These are phyloP conservation scores for Harmothoe impar DNA, from an alignment of 2,888 invertebrate genomes.

Conservation along the genomic window DNA sequence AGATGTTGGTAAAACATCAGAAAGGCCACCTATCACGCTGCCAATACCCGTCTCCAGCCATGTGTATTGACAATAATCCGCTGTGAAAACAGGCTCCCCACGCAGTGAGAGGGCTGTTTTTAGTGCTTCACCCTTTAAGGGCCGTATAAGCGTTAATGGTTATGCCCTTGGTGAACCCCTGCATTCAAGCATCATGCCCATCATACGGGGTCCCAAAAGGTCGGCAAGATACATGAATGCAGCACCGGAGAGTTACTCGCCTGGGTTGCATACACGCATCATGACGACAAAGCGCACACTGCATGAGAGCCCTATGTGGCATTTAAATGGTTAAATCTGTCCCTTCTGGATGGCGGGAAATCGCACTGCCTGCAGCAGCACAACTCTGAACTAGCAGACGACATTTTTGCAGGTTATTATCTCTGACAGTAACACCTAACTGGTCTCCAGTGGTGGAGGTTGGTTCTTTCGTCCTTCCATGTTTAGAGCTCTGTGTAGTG, in stretches of 20 bases:
- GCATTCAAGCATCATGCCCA: too few relatives aligned
- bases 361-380: background rate
- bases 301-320: too few relatives aligned
- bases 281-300: too few relatives aligned
- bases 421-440: conserved; percentile 12
- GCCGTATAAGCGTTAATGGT: too few relatives aligned
- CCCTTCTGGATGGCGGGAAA: background rate
- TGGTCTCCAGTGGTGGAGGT: too few relatives aligned
- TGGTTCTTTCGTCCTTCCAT: too few relatives aligned
- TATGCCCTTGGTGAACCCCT: too few relatives aligned
- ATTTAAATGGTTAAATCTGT: background rate
- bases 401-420: conserved; percentile 14
- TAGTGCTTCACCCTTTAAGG: background rate
- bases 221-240: too few relatives aligned
- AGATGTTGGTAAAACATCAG: background rate
- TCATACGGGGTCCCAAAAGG: too few relatives aligned
- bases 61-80: conserved; percentile 14
- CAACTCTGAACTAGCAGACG: background rate
- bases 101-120: background rate
- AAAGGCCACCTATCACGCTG: background rate
- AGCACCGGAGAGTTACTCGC: too few relatives aligned
- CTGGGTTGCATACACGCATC: too few relatives aligned
- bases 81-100: conserved; percentile 6
- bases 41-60: background rate
- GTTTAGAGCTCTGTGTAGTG: too few relatives aligned